Evolutionary conservation across 1,140 invertebrate genomes (phyloP).

Genomic region (Drosophila guanche): DNA sequence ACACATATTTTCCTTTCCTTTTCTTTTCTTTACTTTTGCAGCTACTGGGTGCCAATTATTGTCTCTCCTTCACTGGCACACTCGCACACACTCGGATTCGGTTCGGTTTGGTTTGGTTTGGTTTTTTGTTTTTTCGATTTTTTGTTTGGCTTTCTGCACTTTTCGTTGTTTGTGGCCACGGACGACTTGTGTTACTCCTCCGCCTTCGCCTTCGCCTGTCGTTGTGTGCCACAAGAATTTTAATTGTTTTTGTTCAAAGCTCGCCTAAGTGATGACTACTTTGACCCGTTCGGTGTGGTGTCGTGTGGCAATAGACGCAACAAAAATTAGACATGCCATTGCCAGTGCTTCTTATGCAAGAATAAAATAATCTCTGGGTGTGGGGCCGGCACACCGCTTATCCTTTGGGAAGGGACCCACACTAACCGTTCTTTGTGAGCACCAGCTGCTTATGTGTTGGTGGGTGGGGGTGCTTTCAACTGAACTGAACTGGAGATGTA

Average conservation of each 20-base stretch:
- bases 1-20: slow-evolving; percentile 44
- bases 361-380: not conserved
- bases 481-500: slow-evolving; percentile 45
- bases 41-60: slow-evolving; percentile 55
- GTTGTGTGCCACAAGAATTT: slow-evolving; percentile 44
- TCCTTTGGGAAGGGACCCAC: slow-evolving; percentile 17
- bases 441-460: slow-evolving; percentile 47
- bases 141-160: slow-evolving; percentile 41
- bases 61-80: slow-evolving; percentile 35
- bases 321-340: slow-evolving; percentile 1
- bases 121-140: slow-evolving; percentile 5
- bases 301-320: slow-evolving; percentile 36
- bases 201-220: slow-evolving; percentile 22
- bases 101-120: slow-evolving; percentile 4
- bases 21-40: not conserved
- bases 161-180: slow-evolving; percentile 22
- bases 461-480: slow-evolving; percentile 18
- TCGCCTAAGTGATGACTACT: slow-evolving; percentile 19
- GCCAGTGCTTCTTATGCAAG: slow-evolving; percentile 33
- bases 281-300: slow-evolving; percentile 30
- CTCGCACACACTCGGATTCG: slow-evolving; percentile 7
- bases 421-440: slow-evolving; percentile 70
- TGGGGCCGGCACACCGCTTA: not conserved
- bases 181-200: not conserved
- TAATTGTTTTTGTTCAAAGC: slow-evolving; percentile 48